Conservation (phyloP, 1,140 invertebrate species). For the Lucilia cuprina region DNA sequence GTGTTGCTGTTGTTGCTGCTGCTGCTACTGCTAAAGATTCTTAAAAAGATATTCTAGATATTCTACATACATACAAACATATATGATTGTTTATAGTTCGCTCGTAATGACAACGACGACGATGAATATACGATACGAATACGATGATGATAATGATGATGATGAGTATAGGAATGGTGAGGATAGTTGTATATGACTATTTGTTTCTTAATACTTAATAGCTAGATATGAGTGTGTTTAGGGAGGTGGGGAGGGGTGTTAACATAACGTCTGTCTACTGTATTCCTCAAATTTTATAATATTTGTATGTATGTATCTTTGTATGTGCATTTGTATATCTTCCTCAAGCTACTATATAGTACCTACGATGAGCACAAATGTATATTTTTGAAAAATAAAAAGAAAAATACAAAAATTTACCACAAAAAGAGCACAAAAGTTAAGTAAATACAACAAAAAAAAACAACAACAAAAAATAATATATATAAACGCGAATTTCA, state of each 20-base stretch:
- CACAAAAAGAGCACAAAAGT: slow-evolving; percentile 26
- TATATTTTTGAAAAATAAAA: background rate
- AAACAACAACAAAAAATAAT: slow-evolving; percentile 5
- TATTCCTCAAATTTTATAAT: background rate
- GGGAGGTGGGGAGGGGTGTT: background rate
- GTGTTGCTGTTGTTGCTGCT: background rate
- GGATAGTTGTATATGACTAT: background rate
- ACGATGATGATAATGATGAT: background rate
- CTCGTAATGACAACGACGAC: background rate
- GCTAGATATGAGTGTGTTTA: background rate
- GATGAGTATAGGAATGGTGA: background rate
- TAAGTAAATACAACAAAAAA: slow-evolving; percentile 28
- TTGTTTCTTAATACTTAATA: background rate
- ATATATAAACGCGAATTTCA: slow-evolving; percentile 48
- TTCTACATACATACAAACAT: background rate
- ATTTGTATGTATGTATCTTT: background rate
- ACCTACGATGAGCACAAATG: background rate
- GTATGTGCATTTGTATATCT: background rate
- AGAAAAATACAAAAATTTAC: background rate
- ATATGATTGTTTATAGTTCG: background rate
- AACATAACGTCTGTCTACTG: background rate
- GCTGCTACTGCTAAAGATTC: background rate
- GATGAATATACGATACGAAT: background rate
- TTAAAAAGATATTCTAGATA: background rate
- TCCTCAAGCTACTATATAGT: background rate